These are phyloP conservation scores for Pteromalus puparum DNA, from an alignment of 1,140 invertebrate genomes.

Conservation along the genomic window DNA sequence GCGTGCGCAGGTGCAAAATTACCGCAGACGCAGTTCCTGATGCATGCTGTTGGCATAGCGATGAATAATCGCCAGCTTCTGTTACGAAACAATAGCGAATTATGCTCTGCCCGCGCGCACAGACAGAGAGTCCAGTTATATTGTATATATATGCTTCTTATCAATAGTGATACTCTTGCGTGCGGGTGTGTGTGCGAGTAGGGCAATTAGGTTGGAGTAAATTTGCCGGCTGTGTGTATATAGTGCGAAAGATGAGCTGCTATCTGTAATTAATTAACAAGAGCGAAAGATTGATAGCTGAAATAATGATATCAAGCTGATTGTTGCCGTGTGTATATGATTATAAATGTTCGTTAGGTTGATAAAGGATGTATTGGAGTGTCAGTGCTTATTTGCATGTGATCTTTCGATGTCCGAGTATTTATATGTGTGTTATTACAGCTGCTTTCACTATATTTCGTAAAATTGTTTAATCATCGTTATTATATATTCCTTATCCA, in stretches of 20 bases:
- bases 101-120: background rate
- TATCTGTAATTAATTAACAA: background rate
- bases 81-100: background rate
- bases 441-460: too few relatives aligned
- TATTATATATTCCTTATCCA: too few relatives aligned
- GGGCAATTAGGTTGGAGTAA: background rate
- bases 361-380: too few relatives aligned
- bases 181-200: too few relatives aligned
- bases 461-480: too few relatives aligned
- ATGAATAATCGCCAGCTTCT: background rate
- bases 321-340: too few relatives aligned
- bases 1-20: background rate
- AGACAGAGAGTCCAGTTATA: background rate
- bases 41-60: background rate
- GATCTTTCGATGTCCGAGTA: too few relatives aligned
- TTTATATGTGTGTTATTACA: too few relatives aligned
- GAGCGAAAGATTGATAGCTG: background rate
- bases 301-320: too few relatives aligned
- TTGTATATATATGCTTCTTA: background rate
- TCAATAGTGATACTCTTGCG: background rate
- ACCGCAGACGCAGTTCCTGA: background rate
- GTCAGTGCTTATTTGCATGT: too few relatives aligned
- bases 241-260: too few relatives aligned
- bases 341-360: too few relatives aligned
- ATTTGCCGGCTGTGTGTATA: background rate